These are phyloP conservation scores for Pristionchus fissidentatus DNA, from an alignment of 2,888 invertebrate genomes.

Conservation along the genomic window DNA sequence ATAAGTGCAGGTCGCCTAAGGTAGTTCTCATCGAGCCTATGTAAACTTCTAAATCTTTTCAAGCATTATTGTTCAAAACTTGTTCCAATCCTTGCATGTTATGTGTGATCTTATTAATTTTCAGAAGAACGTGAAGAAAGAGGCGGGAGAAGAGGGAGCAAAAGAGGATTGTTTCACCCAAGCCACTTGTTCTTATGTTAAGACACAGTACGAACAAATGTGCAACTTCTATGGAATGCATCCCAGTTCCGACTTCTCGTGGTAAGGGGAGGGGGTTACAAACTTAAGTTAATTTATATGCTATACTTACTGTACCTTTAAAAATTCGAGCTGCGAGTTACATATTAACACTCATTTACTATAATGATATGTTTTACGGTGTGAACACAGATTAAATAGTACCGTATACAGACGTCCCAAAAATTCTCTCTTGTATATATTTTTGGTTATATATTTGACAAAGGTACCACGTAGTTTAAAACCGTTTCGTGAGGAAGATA, in stretches of 20 bases:
- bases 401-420: too few species aligned
- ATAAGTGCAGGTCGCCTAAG: too few species aligned
- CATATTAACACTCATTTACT: not conserved
- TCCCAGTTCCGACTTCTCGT: not conserved
- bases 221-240: constrained; percentile 13
- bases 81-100: not conserved
- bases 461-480: too few species aligned
- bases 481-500: too few species aligned
- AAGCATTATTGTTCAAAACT: too few species aligned
- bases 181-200: constrained; percentile 16
- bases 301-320: not conserved
- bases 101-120: not conserved
- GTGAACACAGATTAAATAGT: too few species aligned
- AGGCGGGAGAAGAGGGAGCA: not conserved
- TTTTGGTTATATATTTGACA: too few species aligned
- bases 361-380: too few species aligned
- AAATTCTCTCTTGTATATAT: not conserved
- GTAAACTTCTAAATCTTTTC: too few species aligned
- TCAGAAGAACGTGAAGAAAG: constrained; percentile 11
- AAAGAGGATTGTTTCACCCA: not conserved
- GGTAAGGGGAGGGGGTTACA: constrained; percentile 19
- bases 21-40: too few species aligned
- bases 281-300: too few species aligned
- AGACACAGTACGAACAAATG: constrained; percentile 27
- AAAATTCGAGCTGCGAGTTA: not conserved